Conservation (phyloP, 2,888 invertebrate species). For the Linnaemya tessellans region DNA sequence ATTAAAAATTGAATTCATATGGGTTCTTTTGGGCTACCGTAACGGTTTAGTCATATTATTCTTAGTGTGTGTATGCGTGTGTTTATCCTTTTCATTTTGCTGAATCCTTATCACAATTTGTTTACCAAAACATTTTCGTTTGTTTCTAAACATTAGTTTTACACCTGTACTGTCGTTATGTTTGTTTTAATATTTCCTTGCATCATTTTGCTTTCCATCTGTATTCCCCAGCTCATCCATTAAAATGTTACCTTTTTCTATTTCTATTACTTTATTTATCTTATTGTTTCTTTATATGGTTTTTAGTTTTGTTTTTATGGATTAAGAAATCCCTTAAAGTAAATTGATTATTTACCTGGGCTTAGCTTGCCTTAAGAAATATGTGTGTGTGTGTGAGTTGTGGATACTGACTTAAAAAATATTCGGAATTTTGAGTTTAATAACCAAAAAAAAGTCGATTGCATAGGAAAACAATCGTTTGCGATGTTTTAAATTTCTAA, state of each 20-base stretch:
- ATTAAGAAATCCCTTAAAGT: constrained; percentile 52
- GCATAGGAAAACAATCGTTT: no score
- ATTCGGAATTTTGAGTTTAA: neutral
- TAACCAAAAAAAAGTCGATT: neutral
- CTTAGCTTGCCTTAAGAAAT: neutral
- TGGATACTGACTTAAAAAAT: neutral
- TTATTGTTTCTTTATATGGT: constrained; percentile 16
- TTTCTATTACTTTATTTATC: constrained; percentile 5
- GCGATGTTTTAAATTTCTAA: no score
- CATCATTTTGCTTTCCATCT: constrained; percentile 17
- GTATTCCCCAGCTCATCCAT: constrained; percentile 61
- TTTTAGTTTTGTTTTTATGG: constrained; percentile 39
- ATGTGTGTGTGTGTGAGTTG: no score
- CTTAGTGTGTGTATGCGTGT: constrained; percentile 17
- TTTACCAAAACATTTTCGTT: constrained; percentile 1
- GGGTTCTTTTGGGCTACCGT: constrained; percentile 4
- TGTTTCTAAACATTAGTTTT: constrained; percentile 53
- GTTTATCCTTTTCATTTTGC: constrained; percentile 7
- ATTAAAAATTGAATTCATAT: constrained; percentile 47
- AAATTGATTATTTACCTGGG: constrained; percentile 62
- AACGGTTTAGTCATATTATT: constrained; percentile 50
- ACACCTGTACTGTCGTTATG: constrained; percentile 55
- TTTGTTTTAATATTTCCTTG: constrained; percentile 31
- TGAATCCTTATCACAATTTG: constrained; percentile 22
- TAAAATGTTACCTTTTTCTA: constrained; percentile 32